Conservation (phyloP, 2,113 vertebrate species). For the Barnardius zonarius region DNA sequence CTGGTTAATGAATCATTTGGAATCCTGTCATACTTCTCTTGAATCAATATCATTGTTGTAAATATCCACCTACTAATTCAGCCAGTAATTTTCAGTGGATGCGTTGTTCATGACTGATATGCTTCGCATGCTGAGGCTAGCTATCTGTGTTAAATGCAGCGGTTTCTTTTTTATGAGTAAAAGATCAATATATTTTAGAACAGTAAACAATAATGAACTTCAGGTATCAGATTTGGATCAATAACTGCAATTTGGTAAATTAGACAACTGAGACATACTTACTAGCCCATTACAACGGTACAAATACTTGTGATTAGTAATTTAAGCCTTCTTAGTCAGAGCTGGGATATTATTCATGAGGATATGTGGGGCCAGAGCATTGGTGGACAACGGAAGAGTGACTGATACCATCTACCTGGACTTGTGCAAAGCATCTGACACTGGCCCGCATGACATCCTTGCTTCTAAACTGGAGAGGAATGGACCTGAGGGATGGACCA, state of each 20-base stretch:
- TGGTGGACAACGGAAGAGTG: background rate
- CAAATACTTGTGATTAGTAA: background rate
- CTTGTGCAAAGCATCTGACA: no score
- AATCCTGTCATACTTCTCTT: background rate
- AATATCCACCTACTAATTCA: conserved; percentile 20
- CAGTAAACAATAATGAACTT: background rate
- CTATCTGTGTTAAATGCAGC: background rate
- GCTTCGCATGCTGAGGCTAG: background rate
- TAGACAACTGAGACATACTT: background rate
- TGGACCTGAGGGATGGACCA: background rate
- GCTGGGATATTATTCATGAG: background rate
- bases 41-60: background rate
- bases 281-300: background rate
- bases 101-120: background rate
- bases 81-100: background rate
- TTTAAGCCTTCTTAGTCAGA: background rate
- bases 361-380: background rate
- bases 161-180: background rate
- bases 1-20: background rate
- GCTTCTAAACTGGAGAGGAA: no score
- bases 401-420: background rate
- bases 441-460: no score
- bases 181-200: background rate
- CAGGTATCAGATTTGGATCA: background rate
- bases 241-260: background rate